These are phyloP conservation scores for Sula dactylatra DNA, from an alignment of 2,113 vertebrate species.

Conservation along the genomic window DNA sequence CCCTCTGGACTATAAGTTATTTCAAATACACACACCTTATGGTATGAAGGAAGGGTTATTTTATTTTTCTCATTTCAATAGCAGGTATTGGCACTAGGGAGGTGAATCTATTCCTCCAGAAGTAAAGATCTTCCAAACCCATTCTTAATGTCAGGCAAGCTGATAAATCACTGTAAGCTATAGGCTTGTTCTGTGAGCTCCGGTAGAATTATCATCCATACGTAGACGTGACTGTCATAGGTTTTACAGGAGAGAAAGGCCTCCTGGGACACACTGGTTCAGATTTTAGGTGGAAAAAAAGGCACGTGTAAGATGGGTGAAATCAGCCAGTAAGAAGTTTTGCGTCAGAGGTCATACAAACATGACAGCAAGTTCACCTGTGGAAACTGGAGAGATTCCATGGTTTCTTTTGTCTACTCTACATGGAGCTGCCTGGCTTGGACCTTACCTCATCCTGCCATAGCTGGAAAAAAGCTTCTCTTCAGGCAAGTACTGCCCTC, in stretches of 20 bases:
- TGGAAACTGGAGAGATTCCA: background rate
- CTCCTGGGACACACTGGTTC: background rate
- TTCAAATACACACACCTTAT: background rate
- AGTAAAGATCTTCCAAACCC: background rate
- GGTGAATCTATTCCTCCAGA: background rate
- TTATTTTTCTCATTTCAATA: background rate
- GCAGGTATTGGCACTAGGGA: background rate
- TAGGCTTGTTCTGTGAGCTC: background rate
- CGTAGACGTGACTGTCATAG: accelerated
- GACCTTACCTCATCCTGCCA: background rate
- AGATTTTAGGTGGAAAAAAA: background rate
- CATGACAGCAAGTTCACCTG: background rate
- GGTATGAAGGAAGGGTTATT: background rate
- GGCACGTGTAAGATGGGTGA: background rate
- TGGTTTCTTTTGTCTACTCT: background rate
- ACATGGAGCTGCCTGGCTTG: background rate
- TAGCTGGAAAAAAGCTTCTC: background rate
- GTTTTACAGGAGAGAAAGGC: background rate
- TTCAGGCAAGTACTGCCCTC: background rate
- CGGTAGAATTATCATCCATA: background rate
- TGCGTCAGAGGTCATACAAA: background rate
- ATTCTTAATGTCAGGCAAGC: background rate
- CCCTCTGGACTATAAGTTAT: background rate
- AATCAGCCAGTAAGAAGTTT: background rate
- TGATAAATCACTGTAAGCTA: background rate